Conservation (phyloP, 2,113 vertebrate species). For the Dermatemys mawii region DNA sequence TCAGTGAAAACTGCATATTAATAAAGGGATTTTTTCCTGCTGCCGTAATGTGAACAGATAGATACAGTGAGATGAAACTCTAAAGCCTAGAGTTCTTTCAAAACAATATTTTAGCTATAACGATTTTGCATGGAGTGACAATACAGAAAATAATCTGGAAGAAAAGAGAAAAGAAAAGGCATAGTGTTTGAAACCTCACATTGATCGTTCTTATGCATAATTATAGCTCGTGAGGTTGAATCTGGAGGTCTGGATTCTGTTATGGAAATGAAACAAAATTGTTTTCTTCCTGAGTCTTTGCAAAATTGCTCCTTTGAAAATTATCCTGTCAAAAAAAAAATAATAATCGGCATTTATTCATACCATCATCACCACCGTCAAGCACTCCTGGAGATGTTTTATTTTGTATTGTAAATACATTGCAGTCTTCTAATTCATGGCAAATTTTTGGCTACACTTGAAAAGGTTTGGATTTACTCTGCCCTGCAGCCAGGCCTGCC, state of each 20-base stretch:
- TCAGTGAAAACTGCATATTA: neutral
- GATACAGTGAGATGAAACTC: neutral
- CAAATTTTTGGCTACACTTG: constrained; percentile 84
- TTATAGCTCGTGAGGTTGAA: constrained; percentile 58
- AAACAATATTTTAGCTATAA: neutral
- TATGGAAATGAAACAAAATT: constrained; percentile 93
- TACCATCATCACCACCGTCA: constrained; percentile 37
- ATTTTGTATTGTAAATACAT: constrained; percentile 75
- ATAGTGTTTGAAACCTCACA: constrained; percentile 24
- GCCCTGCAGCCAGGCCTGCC: constrained; percentile 73
- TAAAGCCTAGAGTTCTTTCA: constrained; percentile 22
- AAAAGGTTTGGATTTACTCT: constrained; percentile 76
- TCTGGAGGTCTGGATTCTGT: constrained; percentile 86
- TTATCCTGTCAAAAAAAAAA: constrained; percentile 82
- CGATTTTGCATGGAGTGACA: constrained; percentile 29
- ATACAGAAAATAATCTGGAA: constrained; percentile 17
- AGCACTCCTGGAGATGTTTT: constrained; percentile 52
- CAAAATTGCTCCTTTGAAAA: constrained; percentile 82
- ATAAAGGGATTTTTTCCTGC: neutral
- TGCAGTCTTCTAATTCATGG: constrained; percentile 79
- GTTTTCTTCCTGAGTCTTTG: constrained; percentile 91
- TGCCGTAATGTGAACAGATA: neutral
- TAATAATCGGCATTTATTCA: constrained; percentile 81
- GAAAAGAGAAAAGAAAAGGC: constrained; percentile 51
- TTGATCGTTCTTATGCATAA: constrained; percentile 37